phyloP scores from a whole-genome alignment of 1,140 invertebrate species.

The Cotesia vestalis region DNA sequence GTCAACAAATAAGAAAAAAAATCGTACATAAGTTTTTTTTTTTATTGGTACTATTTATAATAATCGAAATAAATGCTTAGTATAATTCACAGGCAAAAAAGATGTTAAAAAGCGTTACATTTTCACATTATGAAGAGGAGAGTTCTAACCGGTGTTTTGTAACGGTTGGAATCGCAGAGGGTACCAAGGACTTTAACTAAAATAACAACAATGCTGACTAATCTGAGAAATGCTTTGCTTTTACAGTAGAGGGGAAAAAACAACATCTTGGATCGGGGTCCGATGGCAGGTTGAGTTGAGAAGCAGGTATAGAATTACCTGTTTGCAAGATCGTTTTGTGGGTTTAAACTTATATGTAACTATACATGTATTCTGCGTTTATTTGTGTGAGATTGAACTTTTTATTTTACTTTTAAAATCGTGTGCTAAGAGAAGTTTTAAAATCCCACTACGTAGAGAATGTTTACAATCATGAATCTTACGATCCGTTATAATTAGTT shows the following conservation, averaged over 20 bases:
- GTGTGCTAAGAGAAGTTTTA: too few species aligned
- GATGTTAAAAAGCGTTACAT: slow-evolving; percentile 1
- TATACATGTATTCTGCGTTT: not conserved
- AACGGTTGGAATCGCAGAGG: slow-evolving; percentile 28
- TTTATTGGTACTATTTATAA: not conserved
- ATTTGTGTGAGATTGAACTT: not conserved
- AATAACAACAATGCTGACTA: not conserved
- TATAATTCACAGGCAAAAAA: not conserved
- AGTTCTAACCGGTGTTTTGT: slow-evolving; percentile 29
- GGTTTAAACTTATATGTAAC: too few species aligned
- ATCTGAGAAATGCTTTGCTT: not conserved
- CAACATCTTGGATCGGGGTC: slow-evolving; percentile 13
- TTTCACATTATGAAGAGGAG: slow-evolving; percentile 27
- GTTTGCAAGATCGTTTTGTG: not conserved
- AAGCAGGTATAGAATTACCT: slow-evolving; percentile 35
- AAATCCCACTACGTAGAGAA: too few species aligned
- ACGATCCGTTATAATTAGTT: too few species aligned
- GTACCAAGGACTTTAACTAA: not conserved
- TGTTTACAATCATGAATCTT: too few species aligned
- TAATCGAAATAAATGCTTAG: too few species aligned
- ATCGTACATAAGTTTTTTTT: not conserved
- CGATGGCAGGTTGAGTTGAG: slow-evolving; percentile 30
- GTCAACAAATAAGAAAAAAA: not conserved
- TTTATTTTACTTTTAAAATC: not conserved
- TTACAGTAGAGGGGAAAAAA: slow-evolving; percentile 11